A percentile compares a stretch with the other conserved stretches of the same genome.
Evolutionary conservation across 2,113 vertebrate species (phyloP).

Genomic region (Etheostoma cragini): DNA sequence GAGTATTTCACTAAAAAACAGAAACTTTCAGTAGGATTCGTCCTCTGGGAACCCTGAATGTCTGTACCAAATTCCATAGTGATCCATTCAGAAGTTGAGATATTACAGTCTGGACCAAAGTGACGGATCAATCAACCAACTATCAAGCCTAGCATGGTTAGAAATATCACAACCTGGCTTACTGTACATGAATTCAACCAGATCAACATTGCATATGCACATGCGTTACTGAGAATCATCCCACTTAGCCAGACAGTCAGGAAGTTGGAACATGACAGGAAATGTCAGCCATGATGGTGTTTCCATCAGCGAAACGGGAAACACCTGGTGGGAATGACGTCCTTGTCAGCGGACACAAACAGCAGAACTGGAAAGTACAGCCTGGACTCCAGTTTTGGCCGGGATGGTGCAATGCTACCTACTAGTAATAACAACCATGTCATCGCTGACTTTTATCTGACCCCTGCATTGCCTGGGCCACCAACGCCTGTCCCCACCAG

Average conservation of each 20-base stretch:
- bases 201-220: slow-evolving; percentile 10
- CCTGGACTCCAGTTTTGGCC: slow-evolving; percentile 27
- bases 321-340: slow-evolving; percentile 82
- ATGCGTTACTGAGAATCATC: slow-evolving; percentile 27
- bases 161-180: neutral
- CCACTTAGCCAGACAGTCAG: slow-evolving; percentile 60
- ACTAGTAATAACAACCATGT: slow-evolving; percentile 58
- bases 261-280: slow-evolving; percentile 78
- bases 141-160: neutral
- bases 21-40: neutral
- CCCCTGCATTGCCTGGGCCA: slow-evolving; percentile 18
- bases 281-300: slow-evolving; percentile 65
- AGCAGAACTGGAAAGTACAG: slow-evolving; percentile 81
- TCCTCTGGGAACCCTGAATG: neutral
- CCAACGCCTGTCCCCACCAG: slow-evolving; percentile 18
- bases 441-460: slow-evolving; percentile 39
- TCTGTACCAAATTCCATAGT: neutral
- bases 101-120: neutral
- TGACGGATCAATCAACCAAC: neutral
- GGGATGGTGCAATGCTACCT: slow-evolving; percentile 24
- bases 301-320: slow-evolving; percentile 80
- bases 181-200: slow-evolving; percentile 14
- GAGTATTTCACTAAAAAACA: neutral
- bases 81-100: neutral
- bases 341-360: slow-evolving; percentile 77